Evolutionary conservation across 2,888 invertebrate genomes (phyloP).

Genomic region (Sericinus montela): DNA sequence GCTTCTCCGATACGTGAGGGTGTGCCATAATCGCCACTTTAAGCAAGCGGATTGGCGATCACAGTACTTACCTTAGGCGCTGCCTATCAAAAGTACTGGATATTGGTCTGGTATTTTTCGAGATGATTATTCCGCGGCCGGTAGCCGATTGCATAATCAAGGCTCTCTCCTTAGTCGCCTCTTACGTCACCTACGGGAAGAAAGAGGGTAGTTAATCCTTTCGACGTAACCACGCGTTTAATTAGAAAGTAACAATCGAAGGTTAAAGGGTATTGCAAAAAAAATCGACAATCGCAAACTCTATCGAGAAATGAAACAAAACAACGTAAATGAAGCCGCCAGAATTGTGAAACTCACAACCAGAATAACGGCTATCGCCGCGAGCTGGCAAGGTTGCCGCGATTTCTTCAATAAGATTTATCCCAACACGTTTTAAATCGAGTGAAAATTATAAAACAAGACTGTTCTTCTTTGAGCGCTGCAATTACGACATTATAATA

Average conservation of each 20-base stretch:
- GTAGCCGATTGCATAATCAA: too few relatives aligned
- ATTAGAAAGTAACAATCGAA: slow-evolving; percentile 11
- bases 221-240: too few relatives aligned
- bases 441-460: slow-evolving; percentile 13
- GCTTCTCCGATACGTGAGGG: too few relatives aligned
- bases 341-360: slow-evolving; percentile 14
- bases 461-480: slow-evolving; percentile 1
- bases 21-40: too few relatives aligned
- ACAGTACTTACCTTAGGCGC: too few relatives aligned
- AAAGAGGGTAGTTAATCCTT: too few relatives aligned
- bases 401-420: slow-evolving; percentile 16
- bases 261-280: slow-evolving; percentile 12
- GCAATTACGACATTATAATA: slow-evolving; percentile 4
- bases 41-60: too few relatives aligned
- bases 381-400: slow-evolving; percentile 9
- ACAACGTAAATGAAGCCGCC: slow-evolving; percentile 9
- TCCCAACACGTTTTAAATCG: slow-evolving; percentile 13
- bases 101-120: too few relatives aligned
- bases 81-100: too few relatives aligned
- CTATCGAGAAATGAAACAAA: slow-evolving; percentile 8
- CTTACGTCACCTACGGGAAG: too few relatives aligned
- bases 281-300: slow-evolving; percentile 10
- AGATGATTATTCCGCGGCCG: too few relatives aligned
- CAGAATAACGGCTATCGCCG: slow-evolving; percentile 19
- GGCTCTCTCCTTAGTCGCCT: too few relatives aligned